These are phyloP conservation scores for Penaeus chinensis DNA, from an alignment of 1,140 invertebrate genomes.

Conservation along the genomic window DNA sequence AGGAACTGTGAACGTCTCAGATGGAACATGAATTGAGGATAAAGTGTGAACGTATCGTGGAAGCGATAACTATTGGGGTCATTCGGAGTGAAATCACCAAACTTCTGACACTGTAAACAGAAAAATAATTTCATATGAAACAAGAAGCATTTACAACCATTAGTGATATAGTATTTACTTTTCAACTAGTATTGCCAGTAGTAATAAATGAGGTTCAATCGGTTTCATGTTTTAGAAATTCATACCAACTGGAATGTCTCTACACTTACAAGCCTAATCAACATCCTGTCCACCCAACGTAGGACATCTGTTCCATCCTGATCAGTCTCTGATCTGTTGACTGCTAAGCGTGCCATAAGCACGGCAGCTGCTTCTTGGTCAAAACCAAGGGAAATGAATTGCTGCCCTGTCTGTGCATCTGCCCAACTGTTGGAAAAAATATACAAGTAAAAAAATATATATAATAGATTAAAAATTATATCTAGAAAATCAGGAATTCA, in stretches of 20 bases:
- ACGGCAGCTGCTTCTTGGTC: slow-evolving; percentile 98
- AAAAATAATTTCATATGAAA: slow-evolving; percentile 52
- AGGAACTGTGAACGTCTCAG: slow-evolving; percentile 97
- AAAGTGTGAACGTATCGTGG: slow-evolving; percentile 96
- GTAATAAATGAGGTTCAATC: too few relatives aligned
- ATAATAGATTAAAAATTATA: neutral
- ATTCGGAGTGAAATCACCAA: slow-evolving; percentile 98
- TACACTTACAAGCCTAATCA: slow-evolving; percentile 89
- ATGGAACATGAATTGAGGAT: slow-evolving; percentile 99
- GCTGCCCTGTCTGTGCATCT: slow-evolving; percentile 72
- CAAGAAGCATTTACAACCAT: neutral
- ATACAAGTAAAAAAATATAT: slow-evolving; percentile 38
- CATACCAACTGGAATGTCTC: too few relatives aligned
- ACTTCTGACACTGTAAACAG: slow-evolving; percentile 92
- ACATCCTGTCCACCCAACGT: slow-evolving; percentile 97
- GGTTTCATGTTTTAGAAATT: too few relatives aligned
- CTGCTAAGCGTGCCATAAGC: slow-evolving; percentile 95
- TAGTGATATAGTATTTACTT: neutral
- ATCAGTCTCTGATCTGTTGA: slow-evolving; percentile 91
- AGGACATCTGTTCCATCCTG: slow-evolving; percentile 97
- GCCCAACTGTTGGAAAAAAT: slow-evolving; percentile 70
- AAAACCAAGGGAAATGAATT: slow-evolving; percentile 85
- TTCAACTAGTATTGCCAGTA: too few relatives aligned
- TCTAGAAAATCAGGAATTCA: neutral
- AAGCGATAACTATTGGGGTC: slow-evolving; percentile 96